Evolutionary conservation across 2,113 vertebrate species (phyloP).

Genomic region (Varanus komodoensis): DNA sequence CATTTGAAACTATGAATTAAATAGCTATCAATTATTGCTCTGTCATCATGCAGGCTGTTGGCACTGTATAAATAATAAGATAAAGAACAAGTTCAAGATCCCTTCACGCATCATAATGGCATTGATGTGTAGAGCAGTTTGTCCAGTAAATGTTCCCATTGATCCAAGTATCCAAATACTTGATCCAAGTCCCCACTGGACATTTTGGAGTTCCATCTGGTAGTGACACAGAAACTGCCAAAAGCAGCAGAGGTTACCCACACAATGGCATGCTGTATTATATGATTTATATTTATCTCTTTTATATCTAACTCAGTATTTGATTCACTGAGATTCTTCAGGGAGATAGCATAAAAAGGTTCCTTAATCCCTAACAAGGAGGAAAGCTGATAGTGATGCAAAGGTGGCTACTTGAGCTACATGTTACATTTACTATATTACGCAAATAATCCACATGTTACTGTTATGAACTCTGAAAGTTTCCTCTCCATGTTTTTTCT

Average conservation of each 20-base stretch:
- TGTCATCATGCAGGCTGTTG: too few relatives aligned
- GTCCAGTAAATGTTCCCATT: not conserved
- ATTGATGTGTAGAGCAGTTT: not conserved
- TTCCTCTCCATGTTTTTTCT: not conserved
- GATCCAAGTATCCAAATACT: too few relatives aligned
- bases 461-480: not conserved
- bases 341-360: not conserved
- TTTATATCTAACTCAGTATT: not conserved
- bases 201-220: not conserved
- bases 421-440: not conserved
- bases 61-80: not conserved
- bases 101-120: too few relatives aligned
- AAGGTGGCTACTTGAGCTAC: not conserved
- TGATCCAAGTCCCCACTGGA: too few relatives aligned
- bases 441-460: too few relatives aligned
- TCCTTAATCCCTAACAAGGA: not conserved
- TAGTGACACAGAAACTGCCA: not conserved
- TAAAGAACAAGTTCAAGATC: not conserved
- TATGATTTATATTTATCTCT: not conserved
- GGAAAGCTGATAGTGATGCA: not conserved
- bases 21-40: slow-evolving; percentile 1
- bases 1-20: slow-evolving; percentile 61
- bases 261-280: not conserved
- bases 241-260: not conserved
- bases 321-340: not conserved